Evolutionary conservation across 2,888 invertebrate genomes (phyloP).

Genomic region (Rhaphigaster nebulosa): DNA sequence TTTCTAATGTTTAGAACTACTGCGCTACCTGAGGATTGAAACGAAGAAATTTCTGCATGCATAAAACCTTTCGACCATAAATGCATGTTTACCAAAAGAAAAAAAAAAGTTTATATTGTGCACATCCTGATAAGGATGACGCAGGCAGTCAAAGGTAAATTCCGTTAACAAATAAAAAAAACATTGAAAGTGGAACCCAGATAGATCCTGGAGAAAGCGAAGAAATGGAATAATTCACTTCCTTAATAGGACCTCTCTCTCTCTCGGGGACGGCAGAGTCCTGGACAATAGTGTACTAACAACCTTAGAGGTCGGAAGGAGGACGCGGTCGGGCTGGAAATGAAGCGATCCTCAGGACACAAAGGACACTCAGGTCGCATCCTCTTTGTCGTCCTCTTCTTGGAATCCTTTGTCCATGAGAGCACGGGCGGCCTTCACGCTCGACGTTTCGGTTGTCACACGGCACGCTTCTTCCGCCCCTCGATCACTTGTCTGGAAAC

Average conservation of each 20-base stretch:
- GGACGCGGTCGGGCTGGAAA: not conserved
- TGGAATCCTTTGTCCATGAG: constrained; percentile 19
- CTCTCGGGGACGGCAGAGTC: not conserved
- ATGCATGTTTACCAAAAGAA: too few relatives aligned
- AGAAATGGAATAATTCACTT: not conserved
- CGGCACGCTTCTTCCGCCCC: constrained; percentile 23
- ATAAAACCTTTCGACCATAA: too few relatives aligned
- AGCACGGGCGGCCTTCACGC: constrained; percentile 19
- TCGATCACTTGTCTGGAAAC: not conserved
- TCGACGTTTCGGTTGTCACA: not conserved
- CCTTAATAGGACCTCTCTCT: not conserved
- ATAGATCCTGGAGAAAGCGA: not conserved
- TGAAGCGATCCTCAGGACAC: not conserved
- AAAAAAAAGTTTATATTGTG: too few relatives aligned
- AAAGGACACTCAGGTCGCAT: not conserved
- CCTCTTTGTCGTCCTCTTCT: not conserved
- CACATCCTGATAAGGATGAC: too few relatives aligned
- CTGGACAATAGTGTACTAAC: not conserved
- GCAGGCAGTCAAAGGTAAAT: not conserved
- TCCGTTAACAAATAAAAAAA: not conserved
- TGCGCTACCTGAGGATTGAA: too few relatives aligned
- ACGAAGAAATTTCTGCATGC: too few relatives aligned
- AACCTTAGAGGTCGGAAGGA: not conserved
- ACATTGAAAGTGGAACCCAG: not conserved
- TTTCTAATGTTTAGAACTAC: too few relatives aligned